phyloP scores from a whole-genome alignment of 2,797 vertebrate genomes.

The Falco biarmicus region DNA sequence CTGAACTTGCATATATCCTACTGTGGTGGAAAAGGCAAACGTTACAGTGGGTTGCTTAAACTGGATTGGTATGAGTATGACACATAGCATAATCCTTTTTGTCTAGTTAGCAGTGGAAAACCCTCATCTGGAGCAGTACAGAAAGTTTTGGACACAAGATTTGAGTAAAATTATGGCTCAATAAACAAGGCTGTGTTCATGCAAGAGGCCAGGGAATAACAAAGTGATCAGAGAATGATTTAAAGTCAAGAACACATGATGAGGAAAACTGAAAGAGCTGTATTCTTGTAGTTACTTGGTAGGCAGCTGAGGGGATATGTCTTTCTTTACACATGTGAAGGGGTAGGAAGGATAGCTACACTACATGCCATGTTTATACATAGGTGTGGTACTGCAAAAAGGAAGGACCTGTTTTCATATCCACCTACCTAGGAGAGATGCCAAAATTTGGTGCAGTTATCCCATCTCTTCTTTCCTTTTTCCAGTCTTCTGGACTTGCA shows the following conservation, averaged over 20 bases:
- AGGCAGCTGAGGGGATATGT: not conserved
- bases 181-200: not conserved
- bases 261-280: not conserved
- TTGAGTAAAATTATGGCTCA: not conserved
- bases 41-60: not conserved
- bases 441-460: not conserved
- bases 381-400: not conserved
- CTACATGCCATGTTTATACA: not conserved
- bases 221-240: not conserved
- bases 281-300: not conserved
- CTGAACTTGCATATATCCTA: not conserved
- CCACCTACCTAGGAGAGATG: not conserved
- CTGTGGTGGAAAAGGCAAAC: not conserved
- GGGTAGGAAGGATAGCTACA: not conserved
- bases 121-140: not conserved
- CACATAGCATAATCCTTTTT: not conserved
- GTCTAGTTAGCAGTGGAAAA: not conserved
- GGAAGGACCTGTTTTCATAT: not conserved
- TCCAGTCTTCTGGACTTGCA: not conserved
- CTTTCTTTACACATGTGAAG: fast-evolving
- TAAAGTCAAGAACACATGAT: not conserved
- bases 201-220: not conserved
- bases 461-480: not conserved
- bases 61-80: not conserved
- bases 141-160: not conserved